These are phyloP conservation scores for Phallusia fumigata DNA, from an alignment of 23 tunicate species.

Conservation along the genomic window DNA sequence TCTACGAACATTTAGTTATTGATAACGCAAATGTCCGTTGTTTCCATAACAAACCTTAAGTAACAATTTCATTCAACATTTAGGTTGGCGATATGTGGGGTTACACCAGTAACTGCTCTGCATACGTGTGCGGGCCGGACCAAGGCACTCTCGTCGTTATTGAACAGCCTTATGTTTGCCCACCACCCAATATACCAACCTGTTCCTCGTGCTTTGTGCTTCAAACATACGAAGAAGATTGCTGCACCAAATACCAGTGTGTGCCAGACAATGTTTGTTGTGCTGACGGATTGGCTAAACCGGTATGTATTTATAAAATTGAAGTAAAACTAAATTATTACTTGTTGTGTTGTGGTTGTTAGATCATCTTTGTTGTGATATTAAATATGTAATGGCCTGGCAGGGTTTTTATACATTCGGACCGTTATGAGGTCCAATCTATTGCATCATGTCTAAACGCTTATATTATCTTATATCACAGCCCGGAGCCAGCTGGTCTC, in stretches of 20 bases:
- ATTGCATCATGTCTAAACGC: too few relatives aligned
- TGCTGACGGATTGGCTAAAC: slow-evolving; percentile 51
- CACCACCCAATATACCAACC: slow-evolving; percentile 28
- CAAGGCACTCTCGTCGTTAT: not conserved
- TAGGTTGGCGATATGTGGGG: slow-evolving; percentile 68
- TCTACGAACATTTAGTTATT: too few relatives aligned
- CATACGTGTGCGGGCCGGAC: slow-evolving; percentile 35
- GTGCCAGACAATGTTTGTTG: slow-evolving; percentile 76
- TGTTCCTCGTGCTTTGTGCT: slow-evolving; percentile 60
- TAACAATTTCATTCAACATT: not conserved
- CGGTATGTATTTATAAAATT: slow-evolving; percentile 32
- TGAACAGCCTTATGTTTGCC: slow-evolving; percentile 8
- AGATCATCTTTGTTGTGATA: too few relatives aligned
- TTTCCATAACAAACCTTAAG: not conserved
- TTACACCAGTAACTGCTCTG: slow-evolving; percentile 44
- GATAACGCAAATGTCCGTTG: too few relatives aligned
- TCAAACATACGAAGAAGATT: slow-evolving; percentile 37
- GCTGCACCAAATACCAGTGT: slow-evolving; percentile 64
- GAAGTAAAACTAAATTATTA: too few relatives aligned
- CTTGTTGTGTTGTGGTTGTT: too few relatives aligned
- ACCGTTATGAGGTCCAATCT: too few relatives aligned
- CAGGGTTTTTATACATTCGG: too few relatives aligned
- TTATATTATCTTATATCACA: slow-evolving; percentile 4
- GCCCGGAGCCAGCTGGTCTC: slow-evolving; percentile 75
- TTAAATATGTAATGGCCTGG: too few relatives aligned